phyloP scores from a whole-genome alignment of 2,888 invertebrate genomes.

The Leptarthrus brevirostris region DNA sequence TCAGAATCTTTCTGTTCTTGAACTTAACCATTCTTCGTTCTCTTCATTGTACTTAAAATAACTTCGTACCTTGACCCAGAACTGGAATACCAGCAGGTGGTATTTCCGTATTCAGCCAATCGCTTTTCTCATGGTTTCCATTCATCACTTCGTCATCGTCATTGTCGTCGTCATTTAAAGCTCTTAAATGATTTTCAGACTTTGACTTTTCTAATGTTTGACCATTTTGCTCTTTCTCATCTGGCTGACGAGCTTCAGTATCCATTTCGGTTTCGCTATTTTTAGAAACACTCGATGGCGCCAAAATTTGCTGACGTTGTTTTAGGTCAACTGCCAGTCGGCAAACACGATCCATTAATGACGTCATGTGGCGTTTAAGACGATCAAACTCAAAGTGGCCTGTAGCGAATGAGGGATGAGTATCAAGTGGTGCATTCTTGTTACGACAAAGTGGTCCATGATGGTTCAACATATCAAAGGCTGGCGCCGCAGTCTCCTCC shows the following conservation, averaged over 20 bases:
- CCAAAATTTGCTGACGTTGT: slow-evolving; percentile 38
- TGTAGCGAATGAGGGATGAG: slow-evolving; percentile 49
- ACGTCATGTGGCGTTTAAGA: slow-evolving; percentile 62
- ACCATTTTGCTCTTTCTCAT: background rate
- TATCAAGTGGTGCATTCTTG: slow-evolving; percentile 47
- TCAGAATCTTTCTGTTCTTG: too few relatives aligned
- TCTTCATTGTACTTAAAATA: background rate
- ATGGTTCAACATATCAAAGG: slow-evolving; percentile 65
- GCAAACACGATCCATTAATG: slow-evolving; percentile 63
- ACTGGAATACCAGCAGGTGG: slow-evolving; percentile 26
- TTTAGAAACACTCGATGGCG: slow-evolving; percentile 44
- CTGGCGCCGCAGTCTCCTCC: slow-evolving; percentile 65
- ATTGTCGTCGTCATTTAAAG: background rate
- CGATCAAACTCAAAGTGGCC: slow-evolving; percentile 62
- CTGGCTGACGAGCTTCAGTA: slow-evolving; percentile 2
- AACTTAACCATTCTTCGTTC: too few relatives aligned
- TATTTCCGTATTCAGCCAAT: slow-evolving; percentile 52
- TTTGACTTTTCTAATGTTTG: background rate
- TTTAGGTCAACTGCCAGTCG: slow-evolving; percentile 58
- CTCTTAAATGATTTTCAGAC: slow-evolving; percentile 13
- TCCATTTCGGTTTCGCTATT: slow-evolving; percentile 21
- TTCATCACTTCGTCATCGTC: slow-evolving; percentile 4
- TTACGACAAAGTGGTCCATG: slow-evolving; percentile 61
- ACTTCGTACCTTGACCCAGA: slow-evolving; percentile 38
- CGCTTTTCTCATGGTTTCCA: slow-evolving; percentile 48